Evolutionary conservation across 2,797 vertebrate genomes (phyloP).

Genomic region (Parotocinclus haroldoi): DNA sequence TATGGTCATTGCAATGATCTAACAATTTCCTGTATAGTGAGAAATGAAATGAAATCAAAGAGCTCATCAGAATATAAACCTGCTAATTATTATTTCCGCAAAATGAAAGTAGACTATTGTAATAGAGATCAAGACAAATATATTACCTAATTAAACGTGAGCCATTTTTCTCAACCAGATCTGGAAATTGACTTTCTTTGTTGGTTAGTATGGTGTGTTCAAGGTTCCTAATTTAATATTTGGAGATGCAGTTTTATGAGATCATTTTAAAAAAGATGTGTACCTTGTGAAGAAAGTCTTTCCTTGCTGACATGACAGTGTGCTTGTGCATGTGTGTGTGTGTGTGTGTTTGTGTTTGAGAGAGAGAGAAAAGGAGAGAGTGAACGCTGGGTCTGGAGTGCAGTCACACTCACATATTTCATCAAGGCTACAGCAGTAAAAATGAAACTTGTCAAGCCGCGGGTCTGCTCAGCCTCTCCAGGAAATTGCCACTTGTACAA

Average conservation of each 20-base stretch:
- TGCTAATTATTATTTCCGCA: constrained; percentile 12
- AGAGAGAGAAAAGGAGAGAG: too few relatives aligned
- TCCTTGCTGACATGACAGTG: too few relatives aligned
- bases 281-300: neutral
- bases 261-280: constrained; percentile 20
- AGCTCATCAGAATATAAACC: constrained; percentile 12
- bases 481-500: constrained; percentile 33
- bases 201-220: constrained; percentile 15
- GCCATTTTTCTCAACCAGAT: constrained; percentile 2
- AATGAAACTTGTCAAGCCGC: constrained; percentile 24
- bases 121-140: constrained; percentile 1
- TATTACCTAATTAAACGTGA: constrained; percentile 15
- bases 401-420: constrained; percentile 28
- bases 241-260: constrained; percentile 29
- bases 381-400: constrained; percentile 4
- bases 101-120: constrained; percentile 9
- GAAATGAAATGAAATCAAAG: constrained; percentile 23
- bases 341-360: neutral
- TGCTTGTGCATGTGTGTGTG: neutral
- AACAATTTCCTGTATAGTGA: constrained; percentile 14
- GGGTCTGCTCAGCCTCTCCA: constrained; percentile 15
- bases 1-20: neutral
- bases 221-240: constrained; percentile 28
- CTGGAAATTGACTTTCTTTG: constrained; percentile 1
- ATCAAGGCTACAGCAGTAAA: constrained; percentile 23